Evolutionary conservation across 1,140 invertebrate genomes (phyloP).

Genomic region (Atopsyche davidsoni): DNA sequence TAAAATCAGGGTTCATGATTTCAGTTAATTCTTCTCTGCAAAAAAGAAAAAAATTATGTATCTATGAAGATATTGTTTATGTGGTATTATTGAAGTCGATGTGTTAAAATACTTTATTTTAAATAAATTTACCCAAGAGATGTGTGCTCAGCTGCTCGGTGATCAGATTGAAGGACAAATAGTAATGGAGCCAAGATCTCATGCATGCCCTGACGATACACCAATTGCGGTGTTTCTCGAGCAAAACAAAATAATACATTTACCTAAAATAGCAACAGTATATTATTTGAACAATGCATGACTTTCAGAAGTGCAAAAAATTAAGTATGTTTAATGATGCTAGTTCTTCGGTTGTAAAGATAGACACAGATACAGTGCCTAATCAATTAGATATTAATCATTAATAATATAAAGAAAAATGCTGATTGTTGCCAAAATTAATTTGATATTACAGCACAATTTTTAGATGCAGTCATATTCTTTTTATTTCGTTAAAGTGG

Average conservation of each 20-base stretch:
- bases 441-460: too few relatives aligned
- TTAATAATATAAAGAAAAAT: too few relatives aligned
- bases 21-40: slow-evolving; percentile 48
- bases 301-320: slow-evolving; percentile 3
- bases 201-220: slow-evolving; percentile 73
- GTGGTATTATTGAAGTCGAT: not conserved
- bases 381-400: too few relatives aligned
- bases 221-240: slow-evolving; percentile 57
- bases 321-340: not conserved
- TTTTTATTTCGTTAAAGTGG: too few relatives aligned
- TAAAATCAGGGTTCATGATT: slow-evolving; percentile 52
- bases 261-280: slow-evolving; percentile 12
- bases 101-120: not conserved
- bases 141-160: slow-evolving; percentile 45
- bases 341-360: not conserved
- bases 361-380: too few relatives aligned
- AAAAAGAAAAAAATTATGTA: slow-evolving; percentile 8
- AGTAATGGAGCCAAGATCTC: slow-evolving; percentile 67
- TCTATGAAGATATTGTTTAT: not conserved
- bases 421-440: too few relatives aligned
- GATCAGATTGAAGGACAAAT: slow-evolving; percentile 66
- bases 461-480: too few relatives aligned
- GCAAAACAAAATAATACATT: slow-evolving; percentile 50
- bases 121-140: slow-evolving; percentile 14
- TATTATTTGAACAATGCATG: not conserved